phyloP scores from a whole-genome alignment of 2,113 vertebrate species.

The Egretta garzetta region DNA sequence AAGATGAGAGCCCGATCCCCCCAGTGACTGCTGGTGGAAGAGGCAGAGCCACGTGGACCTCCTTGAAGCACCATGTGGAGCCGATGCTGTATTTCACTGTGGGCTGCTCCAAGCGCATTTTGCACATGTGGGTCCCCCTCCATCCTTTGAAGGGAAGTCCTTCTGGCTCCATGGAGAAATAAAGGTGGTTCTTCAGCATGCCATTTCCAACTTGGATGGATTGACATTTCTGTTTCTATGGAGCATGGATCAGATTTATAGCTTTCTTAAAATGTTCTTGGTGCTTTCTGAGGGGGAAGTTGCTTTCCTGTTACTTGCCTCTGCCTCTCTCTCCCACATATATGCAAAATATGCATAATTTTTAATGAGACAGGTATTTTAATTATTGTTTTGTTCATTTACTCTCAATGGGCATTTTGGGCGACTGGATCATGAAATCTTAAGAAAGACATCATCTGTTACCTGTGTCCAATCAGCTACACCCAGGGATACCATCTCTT shows the following conservation, averaged over 20 bases:
- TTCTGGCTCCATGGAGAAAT: not conserved
- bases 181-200: not conserved
- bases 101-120: rapidly evolving
- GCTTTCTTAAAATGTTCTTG: not conserved
- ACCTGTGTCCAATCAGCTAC: not conserved
- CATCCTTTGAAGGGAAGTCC: not conserved
- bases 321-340: not conserved
- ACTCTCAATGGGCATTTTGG: not conserved
- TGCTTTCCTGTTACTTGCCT: not conserved
- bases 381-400: not conserved
- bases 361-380: not conserved
- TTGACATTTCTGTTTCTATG: not conserved
- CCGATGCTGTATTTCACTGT: not conserved
- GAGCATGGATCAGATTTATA: not conserved
- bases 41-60: rapidly evolving
- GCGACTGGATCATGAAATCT: not conserved
- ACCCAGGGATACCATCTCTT: not conserved
- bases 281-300: not conserved
- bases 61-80: not conserved
- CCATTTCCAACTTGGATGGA: not conserved
- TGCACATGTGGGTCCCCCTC: not conserved
- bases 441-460: not conserved
- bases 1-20: not conserved
- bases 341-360: not conserved
- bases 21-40: not conserved